Conservation (phyloP, 2,888 invertebrate species). For the Philaethria dido region DNA sequence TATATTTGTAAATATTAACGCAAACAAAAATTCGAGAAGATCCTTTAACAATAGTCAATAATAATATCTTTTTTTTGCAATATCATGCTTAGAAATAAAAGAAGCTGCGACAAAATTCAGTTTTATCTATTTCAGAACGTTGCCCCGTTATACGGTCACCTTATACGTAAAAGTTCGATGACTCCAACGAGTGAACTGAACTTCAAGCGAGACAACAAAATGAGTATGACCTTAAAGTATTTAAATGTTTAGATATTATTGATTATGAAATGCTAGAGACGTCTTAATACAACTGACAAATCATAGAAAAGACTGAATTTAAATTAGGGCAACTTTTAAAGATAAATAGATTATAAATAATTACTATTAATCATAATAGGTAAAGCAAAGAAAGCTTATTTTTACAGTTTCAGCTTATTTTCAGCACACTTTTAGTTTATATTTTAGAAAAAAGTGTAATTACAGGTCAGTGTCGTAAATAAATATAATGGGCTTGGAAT, state of each 20-base stretch:
- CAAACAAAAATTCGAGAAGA: too few relatives aligned
- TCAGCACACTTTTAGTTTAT: too few relatives aligned
- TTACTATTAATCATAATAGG: too few relatives aligned
- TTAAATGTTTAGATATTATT: constrained; percentile 1
- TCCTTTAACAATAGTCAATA: not conserved
- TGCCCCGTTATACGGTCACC: constrained; percentile 39
- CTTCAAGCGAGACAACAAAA: constrained; percentile 38
- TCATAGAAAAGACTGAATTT: not conserved
- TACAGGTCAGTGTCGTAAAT: too few relatives aligned
- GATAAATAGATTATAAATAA: too few relatives aligned
- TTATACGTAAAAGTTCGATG: constrained; percentile 40
- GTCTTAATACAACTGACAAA: not conserved
- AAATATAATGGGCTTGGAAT: too few relatives aligned
- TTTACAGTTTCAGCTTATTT: too few relatives aligned
- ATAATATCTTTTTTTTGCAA: too few relatives aligned
- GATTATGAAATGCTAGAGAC: not conserved
- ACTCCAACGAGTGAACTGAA: constrained; percentile 32
- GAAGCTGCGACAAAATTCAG: constrained; percentile 8
- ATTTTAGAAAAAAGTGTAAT: too few relatives aligned
- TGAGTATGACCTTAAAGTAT: constrained; percentile 17
- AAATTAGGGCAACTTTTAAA: too few relatives aligned
- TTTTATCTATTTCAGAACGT: constrained; percentile 22
- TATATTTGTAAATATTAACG: too few relatives aligned
- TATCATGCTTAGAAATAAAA: not conserved
- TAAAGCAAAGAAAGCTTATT: too few relatives aligned